phyloP scores from a whole-genome alignment of 1,140 invertebrate species.

The Drosophila albomicans region DNA sequence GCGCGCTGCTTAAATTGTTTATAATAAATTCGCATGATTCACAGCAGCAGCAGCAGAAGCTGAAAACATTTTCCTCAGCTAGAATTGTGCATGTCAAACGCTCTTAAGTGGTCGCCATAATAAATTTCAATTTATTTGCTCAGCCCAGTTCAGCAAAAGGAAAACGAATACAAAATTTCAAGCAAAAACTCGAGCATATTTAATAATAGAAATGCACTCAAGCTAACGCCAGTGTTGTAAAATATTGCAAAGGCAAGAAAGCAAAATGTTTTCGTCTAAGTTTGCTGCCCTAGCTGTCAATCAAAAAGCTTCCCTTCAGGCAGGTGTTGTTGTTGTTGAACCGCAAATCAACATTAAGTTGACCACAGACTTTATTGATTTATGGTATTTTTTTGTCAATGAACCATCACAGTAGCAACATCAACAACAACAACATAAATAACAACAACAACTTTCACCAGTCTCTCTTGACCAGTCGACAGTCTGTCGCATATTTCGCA shows the following conservation, averaged over 20 bases:
- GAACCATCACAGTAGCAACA: slow-evolving; percentile 39
- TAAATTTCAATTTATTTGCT: slow-evolving; percentile 75
- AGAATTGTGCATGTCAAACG: slow-evolving; percentile 65
- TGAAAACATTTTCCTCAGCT: slow-evolving; percentile 19
- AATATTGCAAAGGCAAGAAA: not conserved
- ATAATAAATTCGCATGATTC: slow-evolving; percentile 74
- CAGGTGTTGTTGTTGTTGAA: not conserved
- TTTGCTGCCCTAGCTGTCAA: not conserved
- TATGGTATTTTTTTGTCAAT: slow-evolving; percentile 58
- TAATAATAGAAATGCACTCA: slow-evolving; percentile 14
- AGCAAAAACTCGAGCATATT: slow-evolving; percentile 9
- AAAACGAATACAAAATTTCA: slow-evolving; percentile 27
- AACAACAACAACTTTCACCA: slow-evolving; percentile 52
- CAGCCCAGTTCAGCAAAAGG: slow-evolving; percentile 9
- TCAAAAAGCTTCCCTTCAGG: slow-evolving; percentile 2
- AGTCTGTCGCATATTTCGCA: slow-evolving; percentile 30
- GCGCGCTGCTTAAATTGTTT: slow-evolving; percentile 58
- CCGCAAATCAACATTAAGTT: slow-evolving; percentile 22
- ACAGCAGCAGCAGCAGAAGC: slow-evolving; percentile 12
- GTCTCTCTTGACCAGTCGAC: slow-evolving; percentile 27
- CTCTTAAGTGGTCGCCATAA: slow-evolving; percentile 70
- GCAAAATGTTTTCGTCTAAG: too few relatives aligned
- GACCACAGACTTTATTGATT: slow-evolving; percentile 61
- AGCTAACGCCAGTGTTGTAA: not conserved
- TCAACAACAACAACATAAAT: slow-evolving; percentile 29